These are phyloP conservation scores for Urocyon cinereoargenteus DNA, from an alignment of 2,797 vertebrate species.

Conservation along the genomic window DNA sequence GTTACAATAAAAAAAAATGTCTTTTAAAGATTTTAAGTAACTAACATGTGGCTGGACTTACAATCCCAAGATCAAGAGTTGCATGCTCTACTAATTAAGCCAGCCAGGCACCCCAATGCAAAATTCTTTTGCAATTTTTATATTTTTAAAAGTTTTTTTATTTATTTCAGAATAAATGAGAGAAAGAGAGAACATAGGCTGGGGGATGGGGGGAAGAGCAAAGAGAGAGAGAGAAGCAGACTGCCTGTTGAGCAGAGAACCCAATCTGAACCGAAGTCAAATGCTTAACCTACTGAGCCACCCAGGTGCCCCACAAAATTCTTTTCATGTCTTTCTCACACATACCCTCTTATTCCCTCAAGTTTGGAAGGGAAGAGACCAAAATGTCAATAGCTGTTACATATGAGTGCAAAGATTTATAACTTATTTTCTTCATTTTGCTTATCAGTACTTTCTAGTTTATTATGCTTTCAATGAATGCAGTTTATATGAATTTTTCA, in stretches of 20 bases:
- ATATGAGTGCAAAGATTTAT: neutral
- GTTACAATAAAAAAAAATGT: neutral
- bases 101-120: neutral
- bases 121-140: neutral
- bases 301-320: neutral
- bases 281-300: neutral
- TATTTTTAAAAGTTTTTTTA: too few species aligned
- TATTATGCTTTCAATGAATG: neutral
- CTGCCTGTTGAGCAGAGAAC: too few species aligned
- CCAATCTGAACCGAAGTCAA: too few species aligned
- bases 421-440: constrained; percentile 8
- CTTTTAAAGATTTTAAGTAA: neutral
- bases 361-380: neutral
- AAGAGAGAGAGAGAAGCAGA: too few species aligned
- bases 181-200: too few species aligned
- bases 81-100: neutral
- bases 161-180: too few species aligned
- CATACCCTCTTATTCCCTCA: neutral
- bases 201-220: too few species aligned
- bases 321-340: neutral
- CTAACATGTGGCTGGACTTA: neutral
- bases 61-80: neutral
- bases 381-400: neutral
- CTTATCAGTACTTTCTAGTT: constrained; percentile 29
- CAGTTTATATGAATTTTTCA: neutral